A percentile compares a stretch with the other conserved stretches of the same genome.
These are phyloP conservation scores for Sminthurides aquaticus DNA, from an alignment of 2,888 invertebrate species.

Conservation along the genomic window DNA sequence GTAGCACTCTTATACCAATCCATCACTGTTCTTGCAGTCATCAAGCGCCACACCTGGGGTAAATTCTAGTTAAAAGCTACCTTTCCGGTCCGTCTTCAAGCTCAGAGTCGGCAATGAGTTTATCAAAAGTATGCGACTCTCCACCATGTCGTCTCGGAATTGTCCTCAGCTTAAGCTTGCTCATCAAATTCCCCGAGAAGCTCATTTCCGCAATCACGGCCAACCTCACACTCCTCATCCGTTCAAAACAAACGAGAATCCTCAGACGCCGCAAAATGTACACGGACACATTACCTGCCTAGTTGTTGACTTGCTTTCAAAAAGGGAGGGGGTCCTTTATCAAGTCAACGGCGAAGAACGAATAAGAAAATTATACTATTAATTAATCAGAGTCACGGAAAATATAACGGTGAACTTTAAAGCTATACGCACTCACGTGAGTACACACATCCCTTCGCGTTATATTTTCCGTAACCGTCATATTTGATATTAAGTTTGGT, in stretches of 20 bases:
- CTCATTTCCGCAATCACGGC: constrained; percentile 86
- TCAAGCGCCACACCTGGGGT: constrained; percentile 85
- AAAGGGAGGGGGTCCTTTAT: no score
- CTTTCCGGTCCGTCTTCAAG: constrained; percentile 59
- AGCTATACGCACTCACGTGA: no score
- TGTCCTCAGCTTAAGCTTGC: constrained; percentile 40
- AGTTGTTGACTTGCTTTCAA: background rate
- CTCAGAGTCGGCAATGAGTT: constrained; percentile 83
- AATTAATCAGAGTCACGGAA: no score
- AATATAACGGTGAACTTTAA: no score
- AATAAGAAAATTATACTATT: constrained; percentile 68
- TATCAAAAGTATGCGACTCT: constrained; percentile 64
- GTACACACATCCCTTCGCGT: no score
- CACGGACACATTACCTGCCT: background rate
- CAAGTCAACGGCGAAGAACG: no score
- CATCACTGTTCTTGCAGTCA: constrained; percentile 57
- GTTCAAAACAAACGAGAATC: background rate
- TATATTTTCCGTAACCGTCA: no score
- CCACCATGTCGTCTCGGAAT: constrained; percentile 56
- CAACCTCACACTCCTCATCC: constrained; percentile 43
- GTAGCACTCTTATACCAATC: constrained; percentile 79
- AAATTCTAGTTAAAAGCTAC: constrained; percentile 61
- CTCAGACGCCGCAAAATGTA: background rate
- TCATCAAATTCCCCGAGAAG: constrained; percentile 53
- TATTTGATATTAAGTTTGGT: no score